Percentiles rank a stretch among this genome's conserved stretches.
These are phyloP conservation scores for Plecotus auritus DNA, from an alignment of 2,113 vertebrate genomes.

Conservation along the genomic window DNA sequence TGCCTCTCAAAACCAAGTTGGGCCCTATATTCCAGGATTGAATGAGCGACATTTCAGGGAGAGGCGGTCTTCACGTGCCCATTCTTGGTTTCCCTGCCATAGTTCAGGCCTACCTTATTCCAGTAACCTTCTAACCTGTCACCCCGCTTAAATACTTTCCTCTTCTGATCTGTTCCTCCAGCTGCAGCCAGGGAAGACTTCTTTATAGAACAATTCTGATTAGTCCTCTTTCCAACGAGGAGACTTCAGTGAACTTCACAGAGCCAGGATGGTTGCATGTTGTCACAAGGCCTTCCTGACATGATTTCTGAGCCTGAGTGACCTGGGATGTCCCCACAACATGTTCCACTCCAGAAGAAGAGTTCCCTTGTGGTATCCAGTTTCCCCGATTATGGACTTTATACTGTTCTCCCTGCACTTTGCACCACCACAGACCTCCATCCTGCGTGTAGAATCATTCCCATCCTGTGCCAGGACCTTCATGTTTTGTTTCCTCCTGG, in stretches of 20 bases:
- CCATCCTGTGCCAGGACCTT: not conserved
- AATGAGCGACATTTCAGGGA: not conserved
- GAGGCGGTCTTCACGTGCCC: not conserved
- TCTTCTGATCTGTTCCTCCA: not conserved
- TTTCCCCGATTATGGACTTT: not conserved
- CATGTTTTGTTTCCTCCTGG: not conserved
- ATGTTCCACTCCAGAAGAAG: not conserved
- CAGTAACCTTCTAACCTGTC: not conserved
- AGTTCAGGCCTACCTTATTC: not conserved
- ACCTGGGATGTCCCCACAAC: not conserved
- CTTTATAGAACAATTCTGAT: not conserved
- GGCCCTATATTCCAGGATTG: not conserved
- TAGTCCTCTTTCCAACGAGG: not conserved
- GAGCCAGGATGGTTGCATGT: not conserved
- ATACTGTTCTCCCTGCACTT: not conserved
- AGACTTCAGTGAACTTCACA: not conserved
- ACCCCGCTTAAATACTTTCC: not conserved
- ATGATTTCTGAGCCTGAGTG: not conserved
- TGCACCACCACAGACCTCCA: accelerated
- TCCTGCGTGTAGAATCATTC: not conserved
- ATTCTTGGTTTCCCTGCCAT: not conserved
- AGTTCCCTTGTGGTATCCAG: accelerated
- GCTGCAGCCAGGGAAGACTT: not conserved
- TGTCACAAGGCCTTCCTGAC: not conserved
- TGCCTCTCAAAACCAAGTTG: not conserved